Base-by-base conservation (phyloP, 2,888 invertebrate species). In the Oscheius sp. region DNA sequence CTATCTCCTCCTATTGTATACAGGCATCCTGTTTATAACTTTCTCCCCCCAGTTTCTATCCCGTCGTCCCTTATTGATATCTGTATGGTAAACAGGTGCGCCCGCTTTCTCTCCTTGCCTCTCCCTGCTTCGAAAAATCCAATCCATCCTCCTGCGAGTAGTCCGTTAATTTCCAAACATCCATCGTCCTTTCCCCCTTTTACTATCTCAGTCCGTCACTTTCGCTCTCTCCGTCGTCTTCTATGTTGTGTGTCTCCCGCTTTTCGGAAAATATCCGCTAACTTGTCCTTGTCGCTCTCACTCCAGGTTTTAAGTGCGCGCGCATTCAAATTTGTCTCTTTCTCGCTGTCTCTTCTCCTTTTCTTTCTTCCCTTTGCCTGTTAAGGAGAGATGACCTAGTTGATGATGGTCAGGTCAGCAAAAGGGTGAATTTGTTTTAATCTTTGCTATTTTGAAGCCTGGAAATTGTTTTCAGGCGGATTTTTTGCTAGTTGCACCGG, bases 251-350 rank as follows among this genome's bases (percentile, higher is more conserved):
- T 35, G n/a, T n/a, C n/a, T 35, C 35, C 35, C 35, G 35, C 35
- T 35, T 35, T 21, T 12, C 21, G 53, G 53, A 25, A 21, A 23
- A 58, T 27, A 58, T 58, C 58, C 58, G 58, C 58, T 58, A 58
- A 58, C 58, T 58, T 58, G 58, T 58, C 58, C 58, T 58, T 58
- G n/a, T 49, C 49, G 18, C 49, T 49, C 18, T 49, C 49, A 49
- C 49, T 18, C 49, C 49, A 18, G 49, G 49, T 16, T 16, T 25
- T 58, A 58, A 58, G 29, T 58, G 29, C 58, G 29, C 35, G 35
- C 35, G 35, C 27, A 12, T n/a, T 58, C 58, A n/a, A 58, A 49
- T 18, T 49, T 49, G 49, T 49, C 49, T 18, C 18, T 35, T 35
- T 35, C 35, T 35, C 35, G 35, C 35, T 49, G 6, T 7, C 49